Percentiles rank a stretch among this genome's conserved stretches.
Conservation (phyloP, 2,888 invertebrate species). For the Thereva nobilitata region DNA sequence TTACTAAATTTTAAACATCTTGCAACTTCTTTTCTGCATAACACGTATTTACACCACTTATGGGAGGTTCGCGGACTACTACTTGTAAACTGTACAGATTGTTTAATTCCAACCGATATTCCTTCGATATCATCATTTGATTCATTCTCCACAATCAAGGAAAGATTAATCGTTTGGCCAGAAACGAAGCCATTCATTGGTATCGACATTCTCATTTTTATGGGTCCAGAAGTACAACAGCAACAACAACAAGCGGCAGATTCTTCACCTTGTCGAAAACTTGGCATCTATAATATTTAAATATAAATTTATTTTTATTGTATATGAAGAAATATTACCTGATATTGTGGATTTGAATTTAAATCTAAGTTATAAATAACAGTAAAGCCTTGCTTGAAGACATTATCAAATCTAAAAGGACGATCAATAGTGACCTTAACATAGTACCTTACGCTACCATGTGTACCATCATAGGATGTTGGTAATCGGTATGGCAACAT, state of each 20-base stretch:
- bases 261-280: background rate
- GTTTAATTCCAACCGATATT: too few relatives aligned
- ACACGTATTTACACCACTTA: too few relatives aligned
- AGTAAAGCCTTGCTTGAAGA: slow-evolving; percentile 62
- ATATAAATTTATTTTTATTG: background rate
- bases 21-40: too few relatives aligned
- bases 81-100: too few relatives aligned
- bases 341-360: background rate
- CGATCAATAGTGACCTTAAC: slow-evolving; percentile 78
- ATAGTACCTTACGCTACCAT: slow-evolving; percentile 76
- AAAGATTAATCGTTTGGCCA: background rate
- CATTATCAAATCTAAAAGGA: slow-evolving; percentile 60
- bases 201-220: background rate
- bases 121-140: too few relatives aligned
- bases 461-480: slow-evolving; percentile 76
- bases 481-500: slow-evolving; percentile 65
- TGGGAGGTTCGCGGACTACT: too few relatives aligned
- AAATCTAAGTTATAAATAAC: slow-evolving; percentile 45
- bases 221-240: background rate
- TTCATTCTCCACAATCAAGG: background rate
- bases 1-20: too few relatives aligned
- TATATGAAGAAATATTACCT: background rate
- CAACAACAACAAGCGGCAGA: background rate
- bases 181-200: slow-evolving; percentile 1
- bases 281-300: background rate